A percentile compares a stretch with the other conserved stretches of the same genome.
Conservation (phyloP, 2,797 vertebrate species). For the Notoglanidium macrostoma region DNA sequence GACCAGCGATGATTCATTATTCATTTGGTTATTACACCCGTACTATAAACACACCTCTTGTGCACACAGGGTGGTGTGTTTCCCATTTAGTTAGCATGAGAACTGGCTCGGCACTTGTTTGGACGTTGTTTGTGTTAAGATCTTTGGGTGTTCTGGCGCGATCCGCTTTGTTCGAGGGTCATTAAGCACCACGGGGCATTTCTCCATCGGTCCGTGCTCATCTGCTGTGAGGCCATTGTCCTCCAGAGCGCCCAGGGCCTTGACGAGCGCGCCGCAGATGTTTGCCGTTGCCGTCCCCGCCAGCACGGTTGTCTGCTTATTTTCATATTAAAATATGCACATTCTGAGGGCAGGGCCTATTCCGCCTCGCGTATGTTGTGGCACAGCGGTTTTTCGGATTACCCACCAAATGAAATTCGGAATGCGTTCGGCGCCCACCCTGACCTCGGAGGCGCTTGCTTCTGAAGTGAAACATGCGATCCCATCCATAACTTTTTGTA, state of each 20-base stretch:
- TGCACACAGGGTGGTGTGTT: neutral
- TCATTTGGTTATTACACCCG: constrained; percentile 30
- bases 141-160: constrained; percentile 27
- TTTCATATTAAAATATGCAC: constrained; percentile 48
- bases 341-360: constrained; percentile 41
- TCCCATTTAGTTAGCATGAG: constrained; percentile 31
- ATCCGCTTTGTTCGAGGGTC: constrained; percentile 31
- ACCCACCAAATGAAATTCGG: constrained; percentile 12
- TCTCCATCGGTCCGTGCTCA: constrained; percentile 45
- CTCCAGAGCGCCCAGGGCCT: constrained; percentile 44
- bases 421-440: neutral
- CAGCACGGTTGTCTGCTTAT: constrained; percentile 45
- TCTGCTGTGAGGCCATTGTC: constrained; percentile 47
- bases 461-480: constrained; percentile 17
- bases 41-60: constrained; percentile 8
- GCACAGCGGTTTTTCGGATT: constrained; percentile 37
- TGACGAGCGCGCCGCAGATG: constrained; percentile 48
- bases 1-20: constrained; percentile 28
- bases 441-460: constrained; percentile 34
- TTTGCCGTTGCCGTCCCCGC: constrained; percentile 39
- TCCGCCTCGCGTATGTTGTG: constrained; percentile 42
- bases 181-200: constrained; percentile 37
- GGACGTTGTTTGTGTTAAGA: constrained; percentile 19
- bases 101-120: neutral
- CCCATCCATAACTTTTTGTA: constrained; percentile 2